phyloP scores from a whole-genome alignment of 2,113 vertebrate species.

The Mastomys coucha region DNA sequence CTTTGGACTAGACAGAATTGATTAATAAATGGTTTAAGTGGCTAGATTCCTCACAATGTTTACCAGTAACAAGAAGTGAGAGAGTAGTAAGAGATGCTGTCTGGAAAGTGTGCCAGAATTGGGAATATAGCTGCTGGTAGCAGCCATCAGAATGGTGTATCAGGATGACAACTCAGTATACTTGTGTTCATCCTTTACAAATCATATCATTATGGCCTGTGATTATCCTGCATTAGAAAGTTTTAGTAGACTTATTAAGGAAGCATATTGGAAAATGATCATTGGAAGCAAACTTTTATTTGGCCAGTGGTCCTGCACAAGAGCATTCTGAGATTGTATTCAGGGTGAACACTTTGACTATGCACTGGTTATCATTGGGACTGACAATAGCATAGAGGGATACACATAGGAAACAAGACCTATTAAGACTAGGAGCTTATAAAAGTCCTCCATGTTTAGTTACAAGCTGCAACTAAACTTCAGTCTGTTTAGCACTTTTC shows the following conservation, averaged over 20 bases:
- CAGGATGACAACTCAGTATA: background rate
- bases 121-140: background rate
- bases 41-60: background rate
- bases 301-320: background rate
- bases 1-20: accelerated
- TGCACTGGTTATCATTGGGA: background rate
- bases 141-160: background rate
- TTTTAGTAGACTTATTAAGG: background rate
- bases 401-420: background rate
- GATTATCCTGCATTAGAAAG: background rate
- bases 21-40: background rate
- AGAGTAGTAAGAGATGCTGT: background rate
- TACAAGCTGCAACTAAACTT: background rate
- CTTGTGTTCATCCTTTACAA: background rate
- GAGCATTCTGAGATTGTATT: background rate
- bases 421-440: background rate
- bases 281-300: background rate
- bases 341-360: background rate
- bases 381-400: background rate
- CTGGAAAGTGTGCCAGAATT: background rate
- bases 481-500: background rate
- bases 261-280: background rate
- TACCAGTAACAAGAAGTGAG: no score
- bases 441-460: background rate
- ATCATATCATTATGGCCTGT: background rate